Base-by-base conservation (phyloP, 2,888 invertebrate species). In the Dicyrtomina minuta region DNA sequence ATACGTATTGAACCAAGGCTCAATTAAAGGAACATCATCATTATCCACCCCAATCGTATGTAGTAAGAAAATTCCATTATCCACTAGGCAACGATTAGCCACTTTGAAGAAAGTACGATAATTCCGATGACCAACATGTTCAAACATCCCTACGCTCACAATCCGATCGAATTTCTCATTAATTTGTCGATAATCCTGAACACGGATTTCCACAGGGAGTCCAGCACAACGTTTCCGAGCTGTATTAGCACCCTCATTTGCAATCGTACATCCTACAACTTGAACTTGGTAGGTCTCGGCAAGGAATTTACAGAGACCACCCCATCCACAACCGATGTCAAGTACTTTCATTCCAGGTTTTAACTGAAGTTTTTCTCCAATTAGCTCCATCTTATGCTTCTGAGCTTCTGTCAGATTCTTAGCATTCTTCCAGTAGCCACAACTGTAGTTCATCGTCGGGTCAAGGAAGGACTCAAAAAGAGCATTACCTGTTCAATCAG, bases 301-400 rank as follows among this genome's bases (percentile, higher is more conserved):
- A n/a, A n/a, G n/a, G n/a, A n/a, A n/a, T n/a, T n/a, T n/a, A n/a
- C n/a, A n/a, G n/a, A n/a, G n/a, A n/a, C n/a, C n/a, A n/a, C n/a
- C n/a, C n/a, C n/a, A n/a, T n/a, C n/a, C n/a, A n/a, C n/a, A n/a
- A n/a, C n/a, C n/a, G n/a, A n/a, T n/a, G n/a, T n/a, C n/a, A n/a
- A n/a, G n/a, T n/a, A n/a, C n/a, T n/a, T 66, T 72, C 76, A 76
- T 76, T 58, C 76, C 76, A 12, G 76, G 76, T 26, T 75, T 65
- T 41, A 76, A 49, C 33, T 76, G 71, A 17, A 76, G 33, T 56
- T 76, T 76, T 12, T 59, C 15, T 0, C 67, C 76, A 60, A 76
- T 76, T 56, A 75, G 51, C 2, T 74, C 72, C 74, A 76, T 71
- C 56, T 76, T 76, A 27, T 73, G 53, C 13, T 71, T 15, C 65